Evolutionary conservation across 2,888 invertebrate species (phyloP).

Genomic region (Crossocerus cetratus): DNA sequence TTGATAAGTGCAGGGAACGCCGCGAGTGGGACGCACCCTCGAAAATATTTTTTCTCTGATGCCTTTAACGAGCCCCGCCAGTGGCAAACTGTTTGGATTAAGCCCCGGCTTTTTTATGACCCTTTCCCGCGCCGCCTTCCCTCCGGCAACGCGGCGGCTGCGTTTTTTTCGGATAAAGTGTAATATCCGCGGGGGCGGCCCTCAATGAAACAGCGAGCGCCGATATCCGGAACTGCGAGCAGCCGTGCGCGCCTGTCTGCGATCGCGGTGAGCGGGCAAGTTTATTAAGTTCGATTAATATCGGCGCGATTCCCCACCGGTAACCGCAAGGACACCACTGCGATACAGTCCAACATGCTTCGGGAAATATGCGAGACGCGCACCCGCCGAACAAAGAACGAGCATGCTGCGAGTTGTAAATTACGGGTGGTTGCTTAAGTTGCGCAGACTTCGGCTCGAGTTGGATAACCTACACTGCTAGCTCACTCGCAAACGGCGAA

Average conservation of each 20-base stretch:
- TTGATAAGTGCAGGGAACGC: slow-evolving; percentile 38
- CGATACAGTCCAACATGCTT: slow-evolving; percentile 25
- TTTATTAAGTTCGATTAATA: too few species aligned
- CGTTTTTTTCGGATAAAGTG: slow-evolving; percentile 24
- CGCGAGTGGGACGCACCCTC: slow-evolving; percentile 16
- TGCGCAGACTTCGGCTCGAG: slow-evolving; percentile 23
- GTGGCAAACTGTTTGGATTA: slow-evolving; percentile 37
- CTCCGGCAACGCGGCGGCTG: not conserved
- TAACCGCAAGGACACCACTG: slow-evolving; percentile 21
- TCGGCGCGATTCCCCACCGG: not conserved
- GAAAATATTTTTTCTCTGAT: slow-evolving; percentile 1
- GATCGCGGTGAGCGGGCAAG: too few species aligned
- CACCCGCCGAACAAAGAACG: slow-evolving; percentile 36
- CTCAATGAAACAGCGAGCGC: too few species aligned
- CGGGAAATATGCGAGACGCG: slow-evolving; percentile 16
- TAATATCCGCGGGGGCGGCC: slow-evolving; percentile 32
- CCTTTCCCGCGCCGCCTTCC: not conserved
- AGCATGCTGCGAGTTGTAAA: slow-evolving; percentile 31
- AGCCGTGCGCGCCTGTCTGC: too few species aligned
- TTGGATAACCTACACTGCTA: slow-evolving; percentile 40
- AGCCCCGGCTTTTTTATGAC: slow-evolving; percentile 16
- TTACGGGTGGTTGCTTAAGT: slow-evolving; percentile 38
- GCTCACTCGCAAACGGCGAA: slow-evolving; percentile 21
- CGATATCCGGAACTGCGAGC: too few species aligned
- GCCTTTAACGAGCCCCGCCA: slow-evolving; percentile 43